Evolutionary conservation across 2,888 invertebrate species (phyloP).

Genomic region (Nebria brevicollis): DNA sequence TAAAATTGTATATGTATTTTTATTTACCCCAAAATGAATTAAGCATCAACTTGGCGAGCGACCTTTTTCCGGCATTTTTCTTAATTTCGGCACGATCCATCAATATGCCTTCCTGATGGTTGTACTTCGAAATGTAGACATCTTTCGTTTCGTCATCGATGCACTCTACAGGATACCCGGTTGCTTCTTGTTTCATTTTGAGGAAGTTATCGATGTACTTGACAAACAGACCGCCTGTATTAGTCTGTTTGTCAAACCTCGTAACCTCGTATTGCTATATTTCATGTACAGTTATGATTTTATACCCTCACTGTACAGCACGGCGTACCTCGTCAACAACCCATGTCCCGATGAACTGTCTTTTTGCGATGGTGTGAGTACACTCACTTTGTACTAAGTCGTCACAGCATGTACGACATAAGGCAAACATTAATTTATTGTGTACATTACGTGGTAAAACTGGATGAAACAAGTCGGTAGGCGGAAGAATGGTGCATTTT

Average conservation of each 20-base stretch:
- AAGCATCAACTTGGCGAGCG: conserved; percentile 46
- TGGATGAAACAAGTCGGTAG: conserved; percentile 51
- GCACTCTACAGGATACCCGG: conserved; percentile 29
- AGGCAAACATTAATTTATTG: background rate
- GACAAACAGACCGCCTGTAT: no score
- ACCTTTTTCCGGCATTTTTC: conserved; percentile 19
- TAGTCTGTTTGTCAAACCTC: background rate
- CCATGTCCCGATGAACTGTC: no score
- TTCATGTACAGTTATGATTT: background rate
- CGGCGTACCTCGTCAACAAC: no score
- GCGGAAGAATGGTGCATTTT: conserved; percentile 17
- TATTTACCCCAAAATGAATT: conserved; percentile 52
- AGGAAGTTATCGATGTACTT: no score
- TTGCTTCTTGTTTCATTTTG: no score
- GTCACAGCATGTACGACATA: no score
- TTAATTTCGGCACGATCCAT: background rate
- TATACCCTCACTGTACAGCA: background rate
- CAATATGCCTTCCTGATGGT: conserved; percentile 4
- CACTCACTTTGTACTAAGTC: no score
- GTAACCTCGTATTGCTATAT: conserved; percentile 11
- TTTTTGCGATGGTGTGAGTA: no score
- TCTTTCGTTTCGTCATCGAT: conserved; percentile 35
- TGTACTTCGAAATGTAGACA: conserved; percentile 45
- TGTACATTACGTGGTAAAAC: conserved; percentile 52
- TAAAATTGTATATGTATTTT: no score